A percentile compares a stretch with the other conserved stretches of the same genome.
Conservation (phyloP, 2,888 invertebrate species). For the Metallyticus violacea region DNA sequence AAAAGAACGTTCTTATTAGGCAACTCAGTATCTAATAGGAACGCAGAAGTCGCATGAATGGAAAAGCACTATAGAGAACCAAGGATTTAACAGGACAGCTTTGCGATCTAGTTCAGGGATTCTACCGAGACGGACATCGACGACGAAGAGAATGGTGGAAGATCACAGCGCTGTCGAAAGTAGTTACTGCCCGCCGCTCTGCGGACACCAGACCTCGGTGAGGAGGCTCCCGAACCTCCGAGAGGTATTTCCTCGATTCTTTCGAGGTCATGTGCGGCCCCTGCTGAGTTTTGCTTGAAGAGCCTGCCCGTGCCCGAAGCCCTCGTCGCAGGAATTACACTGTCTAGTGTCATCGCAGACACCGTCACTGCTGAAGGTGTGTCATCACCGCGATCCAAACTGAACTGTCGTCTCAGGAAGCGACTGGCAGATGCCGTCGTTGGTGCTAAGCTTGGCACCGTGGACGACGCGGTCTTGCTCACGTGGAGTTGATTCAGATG, state of each 20-base stretch:
- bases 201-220: constrained; percentile 33
- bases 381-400: constrained; percentile 65
- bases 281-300: constrained; percentile 66
- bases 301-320: constrained; percentile 39
- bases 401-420: constrained; percentile 64
- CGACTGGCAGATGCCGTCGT: constrained; percentile 38
- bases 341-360: constrained; percentile 14
- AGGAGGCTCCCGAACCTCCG: background rate
- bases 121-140: constrained; percentile 47
- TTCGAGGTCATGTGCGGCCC: constrained; percentile 65
- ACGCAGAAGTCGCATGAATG: no score
- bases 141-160: constrained; percentile 31
- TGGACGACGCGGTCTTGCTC: background rate
- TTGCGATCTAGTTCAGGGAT: constrained; percentile 40
- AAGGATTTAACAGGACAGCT: background rate
- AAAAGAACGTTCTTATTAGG: no score
- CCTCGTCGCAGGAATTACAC: background rate
- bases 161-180: constrained; percentile 24
- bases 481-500: constrained; percentile 24
- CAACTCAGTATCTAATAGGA: no score
- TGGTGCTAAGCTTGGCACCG: constrained; percentile 1
- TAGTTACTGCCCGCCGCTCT: background rate
- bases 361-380: constrained; percentile 41
- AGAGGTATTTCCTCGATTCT: constrained; percentile 64
- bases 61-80: background rate